A percentile compares a stretch with the other conserved stretches of the same genome.
phyloP scores from a whole-genome alignment of 2,113 vertebrate genomes.

The Xiphias gladius region DNA sequence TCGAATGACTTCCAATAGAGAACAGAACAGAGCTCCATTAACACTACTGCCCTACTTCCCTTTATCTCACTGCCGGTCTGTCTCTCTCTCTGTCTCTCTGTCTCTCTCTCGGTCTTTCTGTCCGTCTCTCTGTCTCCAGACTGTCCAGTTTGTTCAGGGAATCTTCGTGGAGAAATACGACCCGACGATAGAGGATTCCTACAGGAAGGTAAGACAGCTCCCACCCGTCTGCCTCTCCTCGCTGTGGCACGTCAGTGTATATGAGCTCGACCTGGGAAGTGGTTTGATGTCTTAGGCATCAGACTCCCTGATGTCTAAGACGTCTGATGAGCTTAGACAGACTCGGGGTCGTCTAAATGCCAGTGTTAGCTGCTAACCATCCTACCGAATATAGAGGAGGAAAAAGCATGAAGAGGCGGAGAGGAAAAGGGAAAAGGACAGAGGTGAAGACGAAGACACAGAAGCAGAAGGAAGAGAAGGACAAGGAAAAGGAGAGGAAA shows the following conservation, averaged over 20 bases:
- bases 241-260: not conserved
- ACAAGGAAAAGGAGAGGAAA: too few species aligned
- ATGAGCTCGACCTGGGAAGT: not conserved
- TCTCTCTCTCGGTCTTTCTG: too few species aligned
- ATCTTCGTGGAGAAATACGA: constrained; percentile 83
- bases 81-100: constrained; percentile 11
- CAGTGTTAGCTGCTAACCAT: not conserved
- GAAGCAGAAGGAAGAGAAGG: too few species aligned
- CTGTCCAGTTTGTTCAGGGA: constrained; percentile 82
- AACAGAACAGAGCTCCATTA: constrained; percentile 74
- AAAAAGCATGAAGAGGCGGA: too few species aligned
- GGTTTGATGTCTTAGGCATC: too few species aligned
- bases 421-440: too few species aligned
- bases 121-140: constrained; percentile 51
- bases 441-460: too few species aligned
- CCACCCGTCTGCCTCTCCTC: not conserved
- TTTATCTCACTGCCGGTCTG: constrained; percentile 31
- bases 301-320: too few species aligned
- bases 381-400: too few species aligned
- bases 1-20: constrained; percentile 64
- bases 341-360: not conserved
- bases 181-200: constrained; percentile 83
- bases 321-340: not conserved
- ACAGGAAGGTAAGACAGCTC: constrained; percentile 76
- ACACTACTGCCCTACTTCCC: constrained; percentile 57